Evolutionary conservation across 2,113 vertebrate species (phyloP), one percentile per base, ranked within the genome.

Genomic region (Dicentrarchus labrax): DNA sequence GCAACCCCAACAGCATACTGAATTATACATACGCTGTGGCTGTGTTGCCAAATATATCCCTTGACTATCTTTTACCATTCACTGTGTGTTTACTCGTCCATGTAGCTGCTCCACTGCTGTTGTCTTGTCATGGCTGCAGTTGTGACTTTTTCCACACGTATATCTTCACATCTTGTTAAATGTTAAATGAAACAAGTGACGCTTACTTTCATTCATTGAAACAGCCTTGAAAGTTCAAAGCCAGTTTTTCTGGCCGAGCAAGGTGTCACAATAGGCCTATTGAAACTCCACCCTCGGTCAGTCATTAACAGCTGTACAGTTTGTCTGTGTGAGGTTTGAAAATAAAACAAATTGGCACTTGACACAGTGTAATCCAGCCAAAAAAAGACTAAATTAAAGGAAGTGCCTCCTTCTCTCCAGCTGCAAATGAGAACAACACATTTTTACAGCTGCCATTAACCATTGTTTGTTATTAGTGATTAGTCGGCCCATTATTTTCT

Each of bases 181-280:
- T 8, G 41, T 36, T 30, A 51, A 4, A 48, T 30, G 47, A 68
- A 60, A 66, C 56, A 3, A 0, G 57, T 70, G 54, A 16, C 0
- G 11, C 39, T 57, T 22, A 48, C 10, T 21, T 16, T 43, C 10
- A 45, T 11, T 7, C 22, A 50, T 6, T 11, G 19, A 57, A 17
- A 73, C 15, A 16, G 66, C 9, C 51, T 38, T 6, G 16, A 45
- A 57, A 22, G 36, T 7, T 22, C 2, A 66, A 57, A 72, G n/a
- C 84, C 65, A 22, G 91, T 89, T 88, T 86, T 84, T 89, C 91
- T 53, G n/a, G 86, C 66, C 38, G 38, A 43, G 6, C 24, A 51
- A 86, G 60, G 19, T 57, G 66, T 38, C 11, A 57, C 71, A 59
- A 48, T 30, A 22, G 51, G 47, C 24, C 62, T 12, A 22, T 73